These are phyloP conservation scores for Sceloporus undulatus DNA, from an alignment of 2,113 vertebrate species.

Conservation along the genomic window DNA sequence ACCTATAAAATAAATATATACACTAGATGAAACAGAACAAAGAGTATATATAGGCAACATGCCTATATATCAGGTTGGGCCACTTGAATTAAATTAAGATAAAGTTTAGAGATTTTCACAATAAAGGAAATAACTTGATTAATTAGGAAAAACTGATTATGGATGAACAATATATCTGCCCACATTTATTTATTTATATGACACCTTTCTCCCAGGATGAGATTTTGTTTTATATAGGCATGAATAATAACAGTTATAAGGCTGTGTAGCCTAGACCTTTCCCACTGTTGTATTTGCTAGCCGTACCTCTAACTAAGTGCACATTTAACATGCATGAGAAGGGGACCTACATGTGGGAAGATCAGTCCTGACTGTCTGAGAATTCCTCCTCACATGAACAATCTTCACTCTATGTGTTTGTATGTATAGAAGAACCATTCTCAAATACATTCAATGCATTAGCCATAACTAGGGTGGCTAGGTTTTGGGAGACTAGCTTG, in stretches of 20 bases:
- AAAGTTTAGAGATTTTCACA: background rate
- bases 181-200: too few species aligned
- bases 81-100: background rate
- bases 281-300: background rate
- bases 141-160: background rate
- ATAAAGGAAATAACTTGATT: background rate
- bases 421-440: too few species aligned
- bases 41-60: background rate
- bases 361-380: background rate
- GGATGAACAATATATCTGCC: background rate
- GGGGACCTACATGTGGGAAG: background rate
- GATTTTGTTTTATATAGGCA: background rate
- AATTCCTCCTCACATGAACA: too few species aligned
- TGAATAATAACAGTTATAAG: background rate
- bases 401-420: too few species aligned
- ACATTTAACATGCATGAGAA: background rate
- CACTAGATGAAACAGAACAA: background rate
- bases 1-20: background rate
- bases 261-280: too few species aligned
- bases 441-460: too few species aligned
- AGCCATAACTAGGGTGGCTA: too few species aligned
- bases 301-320: background rate
- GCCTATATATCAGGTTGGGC: background rate
- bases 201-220: too few species aligned
- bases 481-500: too few species aligned